phyloP scores from a whole-genome alignment of 2,888 invertebrate species.

The Poecilobothrus nobilitatus region DNA sequence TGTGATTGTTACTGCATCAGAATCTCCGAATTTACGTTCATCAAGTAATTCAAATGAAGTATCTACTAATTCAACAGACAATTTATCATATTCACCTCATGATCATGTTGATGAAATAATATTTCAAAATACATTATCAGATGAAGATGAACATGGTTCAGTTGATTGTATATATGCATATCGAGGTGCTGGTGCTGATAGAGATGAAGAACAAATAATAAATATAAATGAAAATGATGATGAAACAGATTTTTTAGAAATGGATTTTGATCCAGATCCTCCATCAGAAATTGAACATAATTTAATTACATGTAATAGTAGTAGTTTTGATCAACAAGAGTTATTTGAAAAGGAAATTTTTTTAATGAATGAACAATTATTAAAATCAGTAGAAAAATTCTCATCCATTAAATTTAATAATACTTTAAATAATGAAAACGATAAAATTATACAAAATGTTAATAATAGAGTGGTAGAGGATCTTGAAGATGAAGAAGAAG shows the following conservation, averaged over 20 bases:
- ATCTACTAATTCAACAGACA: slow-evolving; percentile 42
- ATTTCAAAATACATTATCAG: slow-evolving; percentile 29
- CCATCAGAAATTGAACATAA: slow-evolving; percentile 39
- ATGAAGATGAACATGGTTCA: slow-evolving; percentile 34
- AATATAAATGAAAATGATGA: slow-evolving; percentile 33
- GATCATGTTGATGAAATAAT: slow-evolving; percentile 39
- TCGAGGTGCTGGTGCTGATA: slow-evolving; percentile 38
- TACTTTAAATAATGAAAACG: slow-evolving; percentile 23
- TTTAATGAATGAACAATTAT: slow-evolving; percentile 29
- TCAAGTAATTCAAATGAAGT: slow-evolving; percentile 35
- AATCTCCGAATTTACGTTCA: slow-evolving; percentile 15
- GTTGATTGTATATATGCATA: slow-evolving; percentile 44
- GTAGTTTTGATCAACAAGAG: slow-evolving; percentile 20
- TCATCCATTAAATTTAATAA: slow-evolving; percentile 39
- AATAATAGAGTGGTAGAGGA: not conserved
- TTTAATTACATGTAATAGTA: slow-evolving; percentile 22
- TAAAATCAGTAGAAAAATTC: slow-evolving; percentile 36
- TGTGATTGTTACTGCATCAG: not conserved
- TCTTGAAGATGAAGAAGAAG: slow-evolving; percentile 22
- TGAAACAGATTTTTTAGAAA: slow-evolving; percentile 43
- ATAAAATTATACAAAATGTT: not conserved
- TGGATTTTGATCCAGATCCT: slow-evolving; percentile 44
- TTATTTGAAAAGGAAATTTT: slow-evolving; percentile 32
- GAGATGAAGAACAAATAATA: slow-evolving; percentile 30
- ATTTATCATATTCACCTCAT: slow-evolving; percentile 41